These are phyloP conservation scores for Allacma fusca DNA, from an alignment of 2,888 invertebrate genomes.

Conservation along the genomic window DNA sequence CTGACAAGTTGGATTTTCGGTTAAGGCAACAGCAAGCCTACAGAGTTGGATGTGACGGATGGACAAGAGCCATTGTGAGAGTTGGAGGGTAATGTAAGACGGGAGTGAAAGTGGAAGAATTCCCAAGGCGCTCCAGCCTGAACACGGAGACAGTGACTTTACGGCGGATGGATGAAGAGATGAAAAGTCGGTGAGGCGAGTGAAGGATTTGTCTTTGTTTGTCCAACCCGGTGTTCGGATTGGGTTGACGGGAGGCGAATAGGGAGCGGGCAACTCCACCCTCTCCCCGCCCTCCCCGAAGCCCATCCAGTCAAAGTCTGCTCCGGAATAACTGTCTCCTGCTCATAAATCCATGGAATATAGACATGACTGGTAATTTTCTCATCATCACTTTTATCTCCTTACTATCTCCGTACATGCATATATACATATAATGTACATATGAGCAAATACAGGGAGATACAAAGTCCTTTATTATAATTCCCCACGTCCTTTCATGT, in stretches of 20 bases:
- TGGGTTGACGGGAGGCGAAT: conserved; percentile 32
- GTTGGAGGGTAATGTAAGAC: no score
- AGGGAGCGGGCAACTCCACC: conserved; percentile 20
- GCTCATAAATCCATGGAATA: not conserved
- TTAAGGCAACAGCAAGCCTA: no score
- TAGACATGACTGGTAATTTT: conserved; percentile 4
- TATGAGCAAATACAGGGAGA: not conserved
- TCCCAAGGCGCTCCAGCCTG: no score
- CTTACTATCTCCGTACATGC: not conserved
- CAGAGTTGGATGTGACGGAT: no score
- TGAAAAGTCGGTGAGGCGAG: conserved; percentile 17
- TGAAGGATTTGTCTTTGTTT: not conserved
- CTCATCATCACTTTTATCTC: not conserved
- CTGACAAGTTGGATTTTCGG: no score
- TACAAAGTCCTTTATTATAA: not conserved
- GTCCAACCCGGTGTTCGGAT: not conserved
- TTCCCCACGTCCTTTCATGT: conserved; percentile 9
- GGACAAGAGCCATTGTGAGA: no score
- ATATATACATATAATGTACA: not conserved
- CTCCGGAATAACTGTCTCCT: not conserved
- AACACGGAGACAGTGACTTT: not conserved
- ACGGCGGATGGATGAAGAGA: conserved; percentile 6
- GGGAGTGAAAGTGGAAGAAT: no score
- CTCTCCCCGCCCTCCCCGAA: not conserved
- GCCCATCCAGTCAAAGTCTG: not conserved